Conservation (phyloP, 1,140 invertebrate genomes). For the Eupristina koningsbergeri region DNA sequence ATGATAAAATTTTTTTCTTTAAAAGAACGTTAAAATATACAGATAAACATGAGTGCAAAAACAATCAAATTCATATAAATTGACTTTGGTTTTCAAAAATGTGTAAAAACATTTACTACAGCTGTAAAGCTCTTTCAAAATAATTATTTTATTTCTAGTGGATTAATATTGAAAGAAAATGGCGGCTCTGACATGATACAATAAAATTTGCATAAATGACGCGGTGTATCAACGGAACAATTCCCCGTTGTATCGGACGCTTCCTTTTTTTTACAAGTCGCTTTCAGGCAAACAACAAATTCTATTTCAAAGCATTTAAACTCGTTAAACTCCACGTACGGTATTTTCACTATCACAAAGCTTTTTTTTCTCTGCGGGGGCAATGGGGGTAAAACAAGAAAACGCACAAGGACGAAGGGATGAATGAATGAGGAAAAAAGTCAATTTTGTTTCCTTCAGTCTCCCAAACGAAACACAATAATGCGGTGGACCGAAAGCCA, state of each 20-base stretch:
- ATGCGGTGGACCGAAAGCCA: background rate
- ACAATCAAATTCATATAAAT: too few relatives aligned
- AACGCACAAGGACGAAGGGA: background rate
- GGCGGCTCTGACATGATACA: background rate
- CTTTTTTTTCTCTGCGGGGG: slow-evolving; percentile 13
- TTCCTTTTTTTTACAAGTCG: background rate
- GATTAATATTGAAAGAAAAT: background rate
- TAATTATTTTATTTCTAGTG: background rate
- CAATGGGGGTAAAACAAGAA: slow-evolving; percentile 22
- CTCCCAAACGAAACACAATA: slow-evolving; percentile 33
- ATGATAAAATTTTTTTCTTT: too few relatives aligned
- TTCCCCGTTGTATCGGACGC: background rate
- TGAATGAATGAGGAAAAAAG: slow-evolving; percentile 31
- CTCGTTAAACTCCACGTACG: slow-evolving; percentile 21
- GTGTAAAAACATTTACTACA: background rate
- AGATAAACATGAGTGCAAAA: too few relatives aligned
- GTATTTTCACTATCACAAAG: slow-evolving; percentile 42
- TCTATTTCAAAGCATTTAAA: slow-evolving; percentile 36
- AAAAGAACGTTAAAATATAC: too few relatives aligned
- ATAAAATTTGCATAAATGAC: background rate
- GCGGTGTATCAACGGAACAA: background rate
- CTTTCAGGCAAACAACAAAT: slow-evolving; percentile 32
- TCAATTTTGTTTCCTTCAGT: slow-evolving; percentile 29
- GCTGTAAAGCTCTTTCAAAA: background rate
- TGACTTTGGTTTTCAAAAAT: too few relatives aligned